These are phyloP conservation scores for Himalopsyche japonica DNA, from an alignment of 2,888 invertebrate genomes.

Conservation along the genomic window DNA sequence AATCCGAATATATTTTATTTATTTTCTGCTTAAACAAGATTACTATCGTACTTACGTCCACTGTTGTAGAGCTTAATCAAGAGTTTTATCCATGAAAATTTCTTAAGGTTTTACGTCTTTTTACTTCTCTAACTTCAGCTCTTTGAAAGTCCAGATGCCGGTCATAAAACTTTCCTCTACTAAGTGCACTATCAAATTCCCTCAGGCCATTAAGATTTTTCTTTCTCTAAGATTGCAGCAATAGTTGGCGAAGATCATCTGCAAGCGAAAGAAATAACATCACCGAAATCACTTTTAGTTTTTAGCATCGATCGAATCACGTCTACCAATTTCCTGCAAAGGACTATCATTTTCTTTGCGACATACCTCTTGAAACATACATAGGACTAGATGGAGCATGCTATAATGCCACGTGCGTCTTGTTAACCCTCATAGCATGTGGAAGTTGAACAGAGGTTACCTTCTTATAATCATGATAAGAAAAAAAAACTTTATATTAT, in stretches of 20 bases:
- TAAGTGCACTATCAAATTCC: background rate
- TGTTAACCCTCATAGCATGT: background rate
- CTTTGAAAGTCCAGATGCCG: background rate
- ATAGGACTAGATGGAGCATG: background rate
- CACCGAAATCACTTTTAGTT: constrained; percentile 30
- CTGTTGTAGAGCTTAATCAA: too few species aligned
- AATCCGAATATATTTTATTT: too few species aligned
- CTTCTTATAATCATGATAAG: background rate
- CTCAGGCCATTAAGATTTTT: background rate
- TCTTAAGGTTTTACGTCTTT: background rate
- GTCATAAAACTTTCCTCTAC: background rate
- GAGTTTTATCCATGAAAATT: background rate
- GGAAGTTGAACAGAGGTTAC: background rate
- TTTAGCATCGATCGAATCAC: constrained; percentile 32
- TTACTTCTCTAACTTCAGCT: background rate
- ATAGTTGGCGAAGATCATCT: background rate
- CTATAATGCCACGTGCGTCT: background rate
- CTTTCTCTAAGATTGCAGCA: background rate
- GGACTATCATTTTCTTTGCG: background rate
- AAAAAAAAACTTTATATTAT: too few species aligned
- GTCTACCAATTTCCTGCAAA: constrained; percentile 30
- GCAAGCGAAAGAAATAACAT: background rate
- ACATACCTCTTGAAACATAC: background rate
- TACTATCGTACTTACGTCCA: too few species aligned
- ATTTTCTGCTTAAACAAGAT: too few species aligned